Conservation (phyloP, 2,113 vertebrate species). For the Cavia porcellus region DNA sequence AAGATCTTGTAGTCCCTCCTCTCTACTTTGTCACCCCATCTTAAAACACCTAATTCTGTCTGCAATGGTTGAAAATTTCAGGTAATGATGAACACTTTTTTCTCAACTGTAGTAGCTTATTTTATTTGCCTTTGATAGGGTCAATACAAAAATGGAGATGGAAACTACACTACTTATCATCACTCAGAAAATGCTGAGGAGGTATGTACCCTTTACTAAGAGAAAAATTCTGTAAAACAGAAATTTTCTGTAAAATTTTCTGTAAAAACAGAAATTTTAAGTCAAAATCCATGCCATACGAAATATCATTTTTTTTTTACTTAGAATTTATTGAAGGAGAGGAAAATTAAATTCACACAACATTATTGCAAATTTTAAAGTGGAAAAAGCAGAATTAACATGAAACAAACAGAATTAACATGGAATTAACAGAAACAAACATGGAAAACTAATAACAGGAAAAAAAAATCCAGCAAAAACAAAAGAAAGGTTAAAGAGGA, state of each 20-base stretch:
- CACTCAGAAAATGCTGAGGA: background rate
- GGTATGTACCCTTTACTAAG: background rate
- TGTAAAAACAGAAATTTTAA: background rate
- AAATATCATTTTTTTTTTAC: background rate
- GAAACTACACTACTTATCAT: background rate
- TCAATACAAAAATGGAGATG: background rate
- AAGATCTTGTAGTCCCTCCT: background rate
- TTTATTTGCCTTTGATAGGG: background rate
- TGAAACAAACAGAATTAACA: no score
- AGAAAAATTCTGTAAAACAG: no score
- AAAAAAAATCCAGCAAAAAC: background rate
- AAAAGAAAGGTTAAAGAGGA: background rate
- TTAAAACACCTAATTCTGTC: background rate
- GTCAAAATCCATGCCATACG: background rate
- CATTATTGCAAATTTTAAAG: background rate
- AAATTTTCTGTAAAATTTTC: no score
- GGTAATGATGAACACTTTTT: background rate
- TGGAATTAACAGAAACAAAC: background rate
- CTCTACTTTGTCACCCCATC: background rate
- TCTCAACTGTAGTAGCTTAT: background rate
- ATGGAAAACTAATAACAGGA: background rate
- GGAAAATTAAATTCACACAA: background rate
- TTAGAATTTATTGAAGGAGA: background rate
- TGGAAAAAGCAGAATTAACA: background rate
- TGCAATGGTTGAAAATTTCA: background rate